A percentile compares a stretch with the other conserved stretches of the same genome.
Evolutionary conservation across 2,113 vertebrate genomes (phyloP).

Genomic region (Lanius ludovicianus): DNA sequence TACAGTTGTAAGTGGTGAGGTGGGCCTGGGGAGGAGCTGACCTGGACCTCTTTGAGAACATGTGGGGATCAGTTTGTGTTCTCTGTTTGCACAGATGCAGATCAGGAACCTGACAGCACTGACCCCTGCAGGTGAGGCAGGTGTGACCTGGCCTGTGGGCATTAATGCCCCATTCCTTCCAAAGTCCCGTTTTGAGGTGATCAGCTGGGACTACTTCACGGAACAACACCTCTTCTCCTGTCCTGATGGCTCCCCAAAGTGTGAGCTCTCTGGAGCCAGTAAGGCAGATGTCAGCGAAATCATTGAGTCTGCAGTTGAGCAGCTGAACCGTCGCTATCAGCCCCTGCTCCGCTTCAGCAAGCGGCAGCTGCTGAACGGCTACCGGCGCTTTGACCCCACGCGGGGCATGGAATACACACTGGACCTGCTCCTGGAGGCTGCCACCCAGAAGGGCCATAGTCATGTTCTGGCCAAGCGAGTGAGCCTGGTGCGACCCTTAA

Average conservation of each 20-base stretch:
- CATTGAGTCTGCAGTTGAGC: slow-evolving; percentile 85
- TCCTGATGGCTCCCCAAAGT: slow-evolving; percentile 87
- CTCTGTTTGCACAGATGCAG: slow-evolving; percentile 81
- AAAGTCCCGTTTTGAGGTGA: slow-evolving; percentile 91
- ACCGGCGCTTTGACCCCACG: slow-evolving; percentile 91
- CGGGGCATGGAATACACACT: slow-evolving; percentile 94
- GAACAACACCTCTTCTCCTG: slow-evolving; percentile 94
- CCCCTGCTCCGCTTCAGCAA: slow-evolving; percentile 91
- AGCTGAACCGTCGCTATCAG: slow-evolving; percentile 87
- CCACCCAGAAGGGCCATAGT: slow-evolving; percentile 90
- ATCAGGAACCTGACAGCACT: slow-evolving; percentile 90
- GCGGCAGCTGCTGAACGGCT: slow-evolving; percentile 88
- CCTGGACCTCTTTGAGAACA: not conserved
- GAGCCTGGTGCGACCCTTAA: slow-evolving; percentile 86
- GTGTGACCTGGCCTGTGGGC: slow-evolving; percentile 90
- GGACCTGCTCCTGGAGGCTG: slow-evolving; percentile 89
- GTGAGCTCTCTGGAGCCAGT: slow-evolving; percentile 86
- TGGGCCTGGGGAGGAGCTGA: not conserved
- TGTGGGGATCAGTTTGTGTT: not conserved
- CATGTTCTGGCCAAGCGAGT: slow-evolving; percentile 87
- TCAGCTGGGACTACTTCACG: slow-evolving; percentile 97
- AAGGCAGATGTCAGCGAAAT: slow-evolving; percentile 81
- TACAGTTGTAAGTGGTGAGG: not conserved
- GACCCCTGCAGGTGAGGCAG: slow-evolving; percentile 87
- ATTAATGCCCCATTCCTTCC: slow-evolving; percentile 89